Percentiles rank a stretch among this genome's conserved stretches.
phyloP scores from a whole-genome alignment of 2,888 invertebrate species.

The Bombylius discolor region DNA sequence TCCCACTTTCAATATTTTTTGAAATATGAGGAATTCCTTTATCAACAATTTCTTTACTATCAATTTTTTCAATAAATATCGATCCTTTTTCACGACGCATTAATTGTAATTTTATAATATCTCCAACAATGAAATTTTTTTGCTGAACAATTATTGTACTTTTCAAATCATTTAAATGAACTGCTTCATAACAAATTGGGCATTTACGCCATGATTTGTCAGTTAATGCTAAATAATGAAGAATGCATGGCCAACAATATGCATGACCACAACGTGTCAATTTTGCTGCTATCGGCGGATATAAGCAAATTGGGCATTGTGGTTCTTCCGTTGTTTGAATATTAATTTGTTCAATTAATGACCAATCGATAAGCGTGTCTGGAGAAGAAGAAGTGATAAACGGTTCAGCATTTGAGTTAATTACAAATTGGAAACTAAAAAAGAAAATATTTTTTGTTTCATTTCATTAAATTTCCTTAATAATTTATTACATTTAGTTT shows the following conservation, averaged over 20 bases:
- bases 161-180: conserved; percentile 71
- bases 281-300: conserved; percentile 73
- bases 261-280: conserved; percentile 91
- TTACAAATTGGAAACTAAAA: conserved; percentile 87
- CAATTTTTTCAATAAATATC: conserved; percentile 27
- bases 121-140: conserved; percentile 40
- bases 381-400: conserved; percentile 59
- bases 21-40: conserved; percentile 36
- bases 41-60: conserved; percentile 20
- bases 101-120: conserved; percentile 61
- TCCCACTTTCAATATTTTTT: conserved; percentile 38
- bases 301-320: conserved; percentile 86
- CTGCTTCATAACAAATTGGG: conserved; percentile 81
- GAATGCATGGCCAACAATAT: conserved; percentile 90
- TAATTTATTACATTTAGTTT: conserved; percentile 27
- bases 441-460: background rate
- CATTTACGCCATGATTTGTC: conserved; percentile 75
- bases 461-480: no score
- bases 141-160: conserved; percentile 43
- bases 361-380: conserved; percentile 84
- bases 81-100: conserved; percentile 71
- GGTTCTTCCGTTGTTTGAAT: conserved; percentile 52
- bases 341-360: conserved; percentile 79
- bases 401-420: conserved; percentile 62
- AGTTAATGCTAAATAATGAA: conserved; percentile 79